These are phyloP conservation scores for Catagonus wagneri DNA, from an alignment of 2,113 vertebrate genomes.

Conservation along the genomic window DNA sequence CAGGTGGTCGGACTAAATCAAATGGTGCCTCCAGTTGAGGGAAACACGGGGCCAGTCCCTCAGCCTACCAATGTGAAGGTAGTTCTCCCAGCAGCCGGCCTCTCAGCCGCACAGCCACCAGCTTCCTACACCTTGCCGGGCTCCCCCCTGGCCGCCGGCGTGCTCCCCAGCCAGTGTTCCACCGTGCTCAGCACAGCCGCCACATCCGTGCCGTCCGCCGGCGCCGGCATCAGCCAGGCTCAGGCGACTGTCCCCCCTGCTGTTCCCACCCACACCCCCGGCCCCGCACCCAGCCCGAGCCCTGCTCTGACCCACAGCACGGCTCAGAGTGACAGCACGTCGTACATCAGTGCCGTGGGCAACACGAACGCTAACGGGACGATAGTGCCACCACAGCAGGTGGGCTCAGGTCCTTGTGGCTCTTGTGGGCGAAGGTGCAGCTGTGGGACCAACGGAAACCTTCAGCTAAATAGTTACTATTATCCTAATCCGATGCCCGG, in stretches of 20 bases:
- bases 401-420: slow-evolving; percentile 91
- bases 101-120: slow-evolving; percentile 85
- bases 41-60: slow-evolving; percentile 87
- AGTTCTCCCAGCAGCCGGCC: slow-evolving; percentile 89
- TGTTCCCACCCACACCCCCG: slow-evolving; percentile 94
- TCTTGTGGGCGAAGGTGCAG: slow-evolving; percentile 95
- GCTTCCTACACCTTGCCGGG: slow-evolving; percentile 89
- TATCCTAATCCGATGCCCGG: slow-evolving; percentile 90
- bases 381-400: slow-evolving; percentile 85
- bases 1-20: slow-evolving; percentile 89
- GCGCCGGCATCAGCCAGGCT: slow-evolving; percentile 86
- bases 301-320: slow-evolving; percentile 94
- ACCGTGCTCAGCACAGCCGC: slow-evolving; percentile 85
- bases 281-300: slow-evolving; percentile 93
- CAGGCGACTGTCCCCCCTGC: slow-evolving; percentile 89
- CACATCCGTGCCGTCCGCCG: slow-evolving; percentile 83
- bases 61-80: slow-evolving; percentile 90
- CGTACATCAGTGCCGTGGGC: slow-evolving; percentile 92
- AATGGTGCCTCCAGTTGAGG: slow-evolving; percentile 91
- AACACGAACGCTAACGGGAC: slow-evolving; percentile 86
- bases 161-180: slow-evolving; percentile 87
- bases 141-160: slow-evolving; percentile 85
- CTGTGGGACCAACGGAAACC: slow-evolving; percentile 91
- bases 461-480: slow-evolving; percentile 91
- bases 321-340: slow-evolving; percentile 93